A percentile compares a stretch with the other conserved stretches of the same genome.
phyloP scores from a whole-genome alignment of 2,113 vertebrate genomes.

The Megaptera novaeangliae region DNA sequence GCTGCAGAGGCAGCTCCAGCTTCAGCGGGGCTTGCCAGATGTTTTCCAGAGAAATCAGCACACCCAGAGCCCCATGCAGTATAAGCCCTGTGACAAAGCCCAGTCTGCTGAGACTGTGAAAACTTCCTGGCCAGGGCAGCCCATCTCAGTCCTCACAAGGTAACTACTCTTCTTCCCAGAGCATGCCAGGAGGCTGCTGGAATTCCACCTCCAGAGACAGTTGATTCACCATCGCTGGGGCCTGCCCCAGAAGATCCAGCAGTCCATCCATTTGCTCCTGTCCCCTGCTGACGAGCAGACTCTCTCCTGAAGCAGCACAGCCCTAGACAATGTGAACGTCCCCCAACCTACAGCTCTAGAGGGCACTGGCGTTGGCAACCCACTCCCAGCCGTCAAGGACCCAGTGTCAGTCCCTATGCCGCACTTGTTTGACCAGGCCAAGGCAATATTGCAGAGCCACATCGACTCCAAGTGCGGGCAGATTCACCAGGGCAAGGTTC shows the following conservation, averaged over 20 bases:
- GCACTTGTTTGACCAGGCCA: not conserved
- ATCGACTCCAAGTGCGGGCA: conserved; percentile 45
- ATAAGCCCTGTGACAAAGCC: not conserved
- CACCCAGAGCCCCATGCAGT: not conserved
- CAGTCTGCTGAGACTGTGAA: not conserved
- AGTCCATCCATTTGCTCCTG: conserved; percentile 27
- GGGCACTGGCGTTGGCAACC: too few species aligned
- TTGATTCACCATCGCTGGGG: conserved; percentile 31
- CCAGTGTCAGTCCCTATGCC: not conserved
- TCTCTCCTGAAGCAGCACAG: not conserved
- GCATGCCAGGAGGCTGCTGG: conserved; percentile 13
- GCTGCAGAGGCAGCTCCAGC: conserved; percentile 54
- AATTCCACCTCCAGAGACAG: conserved; percentile 62
- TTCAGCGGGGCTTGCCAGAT: conserved; percentile 18
- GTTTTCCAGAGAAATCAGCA: not conserved
- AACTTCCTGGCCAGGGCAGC: not conserved
- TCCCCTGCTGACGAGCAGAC: not conserved
- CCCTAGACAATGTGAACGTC: not conserved
- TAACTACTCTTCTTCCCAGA: not conserved
- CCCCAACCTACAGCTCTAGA: not conserved
- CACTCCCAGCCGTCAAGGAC: not conserved
- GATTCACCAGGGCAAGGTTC: conserved; percentile 41
- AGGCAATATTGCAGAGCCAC: conserved; percentile 17
- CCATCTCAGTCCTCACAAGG: conserved; percentile 1
- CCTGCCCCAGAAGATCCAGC: conserved; percentile 38